These are phyloP conservation scores for Pseudomugil tenellus DNA, from an alignment of 2,797 vertebrate species.

Conservation along the genomic window DNA sequence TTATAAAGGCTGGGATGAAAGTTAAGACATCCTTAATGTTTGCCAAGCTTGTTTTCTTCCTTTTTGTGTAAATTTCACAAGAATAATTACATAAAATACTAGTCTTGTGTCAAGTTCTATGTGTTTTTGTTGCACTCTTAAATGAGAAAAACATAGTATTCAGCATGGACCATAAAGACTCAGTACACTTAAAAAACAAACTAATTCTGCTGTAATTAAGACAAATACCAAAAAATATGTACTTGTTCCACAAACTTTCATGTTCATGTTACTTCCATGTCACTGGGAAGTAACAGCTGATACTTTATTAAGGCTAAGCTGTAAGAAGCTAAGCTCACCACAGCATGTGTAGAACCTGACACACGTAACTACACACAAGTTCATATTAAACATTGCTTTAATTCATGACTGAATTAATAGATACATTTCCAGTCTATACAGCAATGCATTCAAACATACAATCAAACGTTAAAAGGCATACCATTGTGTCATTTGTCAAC, in stretches of 20 bases:
- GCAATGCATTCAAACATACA: constrained; percentile 47
- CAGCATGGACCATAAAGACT: too few species aligned
- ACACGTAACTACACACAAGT: constrained; percentile 36
- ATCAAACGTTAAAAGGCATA: constrained; percentile 62
- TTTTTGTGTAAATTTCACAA: background rate
- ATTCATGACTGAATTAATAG: constrained; percentile 36
- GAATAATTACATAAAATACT: background rate
- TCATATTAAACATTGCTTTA: constrained; percentile 39
- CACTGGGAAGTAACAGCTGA: too few species aligned
- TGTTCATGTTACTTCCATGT: too few species aligned
- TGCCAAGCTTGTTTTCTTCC: background rate
- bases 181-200: too few species aligned
- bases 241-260: too few species aligned
- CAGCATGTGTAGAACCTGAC: background rate
- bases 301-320: too few species aligned
- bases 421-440: constrained; percentile 33
- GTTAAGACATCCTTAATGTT: background rate
- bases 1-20: background rate
- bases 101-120: background rate
- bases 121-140: background rate
- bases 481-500: constrained; percentile 22
- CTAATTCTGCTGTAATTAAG: too few species aligned
- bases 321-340: background rate
- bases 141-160: too few species aligned
- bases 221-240: too few species aligned